These are phyloP conservation scores for Miniopterus natalensis DNA, from an alignment of 2,113 vertebrate genomes.

Conservation along the genomic window DNA sequence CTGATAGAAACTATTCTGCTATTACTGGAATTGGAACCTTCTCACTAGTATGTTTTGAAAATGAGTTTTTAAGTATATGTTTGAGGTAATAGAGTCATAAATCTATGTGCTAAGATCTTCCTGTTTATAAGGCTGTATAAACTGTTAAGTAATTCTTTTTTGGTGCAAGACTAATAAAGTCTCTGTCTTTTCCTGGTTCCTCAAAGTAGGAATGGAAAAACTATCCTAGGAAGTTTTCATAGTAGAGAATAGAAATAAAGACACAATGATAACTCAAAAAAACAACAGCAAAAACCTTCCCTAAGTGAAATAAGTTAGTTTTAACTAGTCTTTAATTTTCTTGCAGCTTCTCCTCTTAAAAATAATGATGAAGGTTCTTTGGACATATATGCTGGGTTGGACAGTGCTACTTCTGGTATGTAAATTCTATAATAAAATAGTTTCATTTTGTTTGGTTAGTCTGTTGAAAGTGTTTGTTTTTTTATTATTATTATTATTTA, in stretches of 20 bases:
- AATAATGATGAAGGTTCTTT: constrained; percentile 93
- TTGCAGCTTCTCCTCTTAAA: constrained; percentile 88
- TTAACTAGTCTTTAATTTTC: constrained; percentile 66
- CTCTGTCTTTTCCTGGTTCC: neutral
- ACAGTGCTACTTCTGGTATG: constrained; percentile 87
- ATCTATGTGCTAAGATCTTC: neutral
- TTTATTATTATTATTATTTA: neutral
- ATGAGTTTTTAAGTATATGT: constrained; percentile 33
- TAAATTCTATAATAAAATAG: constrained; percentile 56
- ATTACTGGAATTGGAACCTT: neutral
- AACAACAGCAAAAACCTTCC: neutral
- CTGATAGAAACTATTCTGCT: neutral
- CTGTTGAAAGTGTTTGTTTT: neutral
- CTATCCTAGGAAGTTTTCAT: neutral
- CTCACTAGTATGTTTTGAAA: constrained; percentile 13
- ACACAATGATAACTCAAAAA: neutral
- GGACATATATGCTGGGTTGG: constrained; percentile 97
- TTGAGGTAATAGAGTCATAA: neutral
- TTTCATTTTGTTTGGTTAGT: constrained; percentile 38
- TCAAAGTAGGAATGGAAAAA: neutral
- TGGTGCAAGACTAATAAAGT: neutral
- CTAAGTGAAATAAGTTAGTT: rapidly evolving
- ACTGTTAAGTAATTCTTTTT: neutral
- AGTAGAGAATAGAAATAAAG: neutral
- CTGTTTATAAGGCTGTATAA: constrained; percentile 12